A percentile compares a stretch with the other conserved stretches of the same genome.
phyloP scores from a whole-genome alignment of 2,888 invertebrate species.

The Teleiodes luculella region DNA sequence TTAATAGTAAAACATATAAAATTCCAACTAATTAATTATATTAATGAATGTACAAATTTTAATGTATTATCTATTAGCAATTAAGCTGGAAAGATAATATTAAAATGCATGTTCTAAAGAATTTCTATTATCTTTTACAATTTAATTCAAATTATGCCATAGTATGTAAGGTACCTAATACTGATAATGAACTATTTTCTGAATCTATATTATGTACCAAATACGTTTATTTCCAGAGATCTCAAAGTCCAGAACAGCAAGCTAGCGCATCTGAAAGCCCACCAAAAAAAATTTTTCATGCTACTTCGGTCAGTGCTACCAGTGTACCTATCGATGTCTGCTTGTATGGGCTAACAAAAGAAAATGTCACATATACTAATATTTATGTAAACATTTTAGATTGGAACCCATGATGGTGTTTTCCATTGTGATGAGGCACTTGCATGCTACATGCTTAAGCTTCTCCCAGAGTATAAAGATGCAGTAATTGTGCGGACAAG shows the following conservation, averaged over 20 bases:
- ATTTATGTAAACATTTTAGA: conserved; percentile 46
- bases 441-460: conserved; percentile 94
- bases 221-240: background rate
- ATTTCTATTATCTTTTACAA: no score
- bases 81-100: no score
- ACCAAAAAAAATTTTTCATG: background rate
- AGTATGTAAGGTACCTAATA: no score
- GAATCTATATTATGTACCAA: background rate
- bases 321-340: background rate
- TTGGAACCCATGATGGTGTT: conserved; percentile 88
- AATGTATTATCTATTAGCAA: no score
- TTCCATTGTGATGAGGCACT: conserved; percentile 97
- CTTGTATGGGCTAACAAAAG: background rate
- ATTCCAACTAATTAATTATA: no score
- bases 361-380: background rate
- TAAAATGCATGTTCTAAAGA: no score
- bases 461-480: conserved; percentile 87
- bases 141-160: no score
- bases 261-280: background rate
- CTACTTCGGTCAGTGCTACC: background rate
- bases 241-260: background rate
- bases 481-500: conserved; percentile 87
- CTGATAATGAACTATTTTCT: background rate
- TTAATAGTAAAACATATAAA: no score
- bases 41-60: no score